A percentile compares a stretch with the other conserved stretches of the same genome.
phyloP scores from a whole-genome alignment of 2,888 invertebrate genomes.

The Xestia rhomboidea region DNA sequence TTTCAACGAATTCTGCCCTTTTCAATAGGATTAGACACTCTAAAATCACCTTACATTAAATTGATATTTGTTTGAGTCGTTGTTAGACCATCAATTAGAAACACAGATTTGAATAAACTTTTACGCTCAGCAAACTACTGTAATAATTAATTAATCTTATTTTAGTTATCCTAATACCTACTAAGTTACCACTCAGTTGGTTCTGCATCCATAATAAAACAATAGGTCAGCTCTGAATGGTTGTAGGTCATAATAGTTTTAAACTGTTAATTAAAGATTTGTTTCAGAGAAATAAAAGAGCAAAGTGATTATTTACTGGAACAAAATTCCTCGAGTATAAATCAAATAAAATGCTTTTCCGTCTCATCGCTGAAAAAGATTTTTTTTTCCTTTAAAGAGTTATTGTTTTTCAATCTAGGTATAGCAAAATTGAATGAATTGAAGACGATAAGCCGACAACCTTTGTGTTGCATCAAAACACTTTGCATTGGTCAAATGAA shows the following conservation, averaged over 20 bases:
- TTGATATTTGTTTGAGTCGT: background rate
- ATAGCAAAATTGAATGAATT: conserved; percentile 1
- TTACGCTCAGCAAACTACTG: background rate
- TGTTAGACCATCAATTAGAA: background rate
- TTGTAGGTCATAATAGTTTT: background rate
- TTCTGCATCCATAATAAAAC: background rate
- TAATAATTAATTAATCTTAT: background rate
- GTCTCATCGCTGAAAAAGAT: background rate
- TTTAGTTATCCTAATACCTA: background rate
- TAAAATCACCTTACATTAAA: background rate
- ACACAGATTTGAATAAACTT: background rate
- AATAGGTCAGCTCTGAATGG: background rate
- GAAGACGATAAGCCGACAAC: background rate
- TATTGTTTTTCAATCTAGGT: background rate
- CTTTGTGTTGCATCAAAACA: conserved; percentile 2
- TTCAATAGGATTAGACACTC: background rate
- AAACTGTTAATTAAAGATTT: background rate
- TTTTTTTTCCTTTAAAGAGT: background rate
- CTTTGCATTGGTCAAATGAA: background rate
- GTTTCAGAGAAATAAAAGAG: background rate
- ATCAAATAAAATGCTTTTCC: background rate
- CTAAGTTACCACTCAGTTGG: background rate
- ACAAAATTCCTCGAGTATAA: background rate
- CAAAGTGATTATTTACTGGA: background rate
- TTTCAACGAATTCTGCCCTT: background rate